Evolutionary conservation across 2,888 invertebrate genomes (phyloP).

Genomic region (Proisotoma minuta): DNA sequence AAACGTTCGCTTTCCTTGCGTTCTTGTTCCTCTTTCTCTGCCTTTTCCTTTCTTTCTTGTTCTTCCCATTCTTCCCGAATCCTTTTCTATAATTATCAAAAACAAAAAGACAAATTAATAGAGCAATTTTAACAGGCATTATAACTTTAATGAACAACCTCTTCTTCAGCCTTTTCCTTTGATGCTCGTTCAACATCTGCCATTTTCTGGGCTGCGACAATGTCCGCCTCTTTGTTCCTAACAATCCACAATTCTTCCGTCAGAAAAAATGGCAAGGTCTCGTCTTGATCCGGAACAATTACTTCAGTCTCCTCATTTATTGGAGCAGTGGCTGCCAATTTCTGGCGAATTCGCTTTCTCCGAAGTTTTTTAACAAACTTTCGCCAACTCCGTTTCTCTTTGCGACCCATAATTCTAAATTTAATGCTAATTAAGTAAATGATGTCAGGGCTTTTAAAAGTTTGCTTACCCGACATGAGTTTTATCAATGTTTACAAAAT

Average conservation of each 20-base stretch:
- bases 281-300: neutral
- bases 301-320: slow-evolving; percentile 5
- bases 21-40: slow-evolving; percentile 57
- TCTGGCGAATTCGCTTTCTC: slow-evolving; percentile 32
- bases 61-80: slow-evolving; percentile 64
- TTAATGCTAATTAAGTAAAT: neutral
- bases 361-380: slow-evolving; percentile 44
- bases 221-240: slow-evolving; percentile 23
- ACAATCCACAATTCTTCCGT: slow-evolving; percentile 32
- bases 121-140: neutral
- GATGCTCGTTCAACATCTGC: slow-evolving; percentile 24
- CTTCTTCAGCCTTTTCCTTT: slow-evolving; percentile 24
- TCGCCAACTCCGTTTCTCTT: slow-evolving; percentile 42
- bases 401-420: slow-evolving; percentile 25
- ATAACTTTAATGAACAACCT: slow-evolving; percentile 16
- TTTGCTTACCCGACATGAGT: no score
- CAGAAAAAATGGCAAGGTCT: slow-evolving; percentile 17
- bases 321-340: neutral
- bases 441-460: no score
- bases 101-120: slow-evolving; percentile 7
- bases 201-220: slow-evolving; percentile 24
- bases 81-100: slow-evolving; percentile 44
- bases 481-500: no score
- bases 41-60: slow-evolving; percentile 58
- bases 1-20: slow-evolving; percentile 53